phyloP scores from a whole-genome alignment of 2,797 vertebrate genomes.

The Jordanella pulchra region DNA sequence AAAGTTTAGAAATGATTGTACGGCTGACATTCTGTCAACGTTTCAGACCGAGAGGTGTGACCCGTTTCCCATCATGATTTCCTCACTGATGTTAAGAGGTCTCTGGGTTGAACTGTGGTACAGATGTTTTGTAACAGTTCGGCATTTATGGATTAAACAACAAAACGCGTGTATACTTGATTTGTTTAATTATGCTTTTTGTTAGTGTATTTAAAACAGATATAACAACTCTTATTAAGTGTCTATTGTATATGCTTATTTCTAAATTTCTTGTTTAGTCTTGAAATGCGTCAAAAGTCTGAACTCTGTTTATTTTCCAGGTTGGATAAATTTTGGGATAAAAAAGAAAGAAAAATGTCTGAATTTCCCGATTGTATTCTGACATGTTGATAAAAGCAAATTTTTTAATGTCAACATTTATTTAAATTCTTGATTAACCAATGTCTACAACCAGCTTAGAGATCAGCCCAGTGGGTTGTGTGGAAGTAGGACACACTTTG shows the following conservation, averaged over 20 bases:
- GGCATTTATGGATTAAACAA: slow-evolving; percentile 47
- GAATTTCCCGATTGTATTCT: background rate
- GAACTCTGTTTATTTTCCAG: too few relatives aligned
- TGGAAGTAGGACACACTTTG: too few relatives aligned
- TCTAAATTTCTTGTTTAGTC: background rate
- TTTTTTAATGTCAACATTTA: background rate
- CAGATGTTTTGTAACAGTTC: slow-evolving; percentile 39
- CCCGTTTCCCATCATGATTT: slow-evolving; percentile 40
- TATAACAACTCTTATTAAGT: background rate
- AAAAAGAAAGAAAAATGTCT: background rate
- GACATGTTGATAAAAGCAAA: background rate
- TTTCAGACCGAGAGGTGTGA: slow-evolving; percentile 30
- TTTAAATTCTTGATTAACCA: background rate
- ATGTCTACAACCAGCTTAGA: too few relatives aligned
- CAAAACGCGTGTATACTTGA: slow-evolving; percentile 10
- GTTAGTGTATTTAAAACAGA: background rate
- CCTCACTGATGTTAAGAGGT: slow-evolving; percentile 22
- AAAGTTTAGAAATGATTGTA: slow-evolving; percentile 53
- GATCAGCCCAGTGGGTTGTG: background rate
- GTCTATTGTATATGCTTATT: background rate
- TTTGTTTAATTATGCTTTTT: background rate
- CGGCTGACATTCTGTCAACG: slow-evolving; percentile 32
- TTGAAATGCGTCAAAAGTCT: too few relatives aligned
- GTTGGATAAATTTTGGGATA: too few relatives aligned
- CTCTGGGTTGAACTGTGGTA: slow-evolving; percentile 48